Evolutionary conservation across 2,113 vertebrate species (phyloP), one percentile per base, ranked within the genome.

Genomic region (Pundamilia nyererei): DNA sequence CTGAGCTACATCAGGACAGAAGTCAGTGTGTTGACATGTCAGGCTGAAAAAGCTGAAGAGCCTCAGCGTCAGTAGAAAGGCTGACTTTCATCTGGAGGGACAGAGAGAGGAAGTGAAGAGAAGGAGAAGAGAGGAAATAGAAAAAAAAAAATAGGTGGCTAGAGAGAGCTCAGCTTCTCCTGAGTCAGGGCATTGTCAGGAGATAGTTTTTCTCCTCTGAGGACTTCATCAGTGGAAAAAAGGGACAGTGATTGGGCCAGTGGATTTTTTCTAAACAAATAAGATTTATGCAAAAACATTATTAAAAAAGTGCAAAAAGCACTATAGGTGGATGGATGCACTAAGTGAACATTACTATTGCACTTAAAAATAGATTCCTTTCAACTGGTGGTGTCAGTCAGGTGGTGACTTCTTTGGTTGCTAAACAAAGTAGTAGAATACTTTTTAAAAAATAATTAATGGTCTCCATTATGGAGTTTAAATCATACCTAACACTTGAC

Each of bases 1-100:
- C 72, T 47, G 79, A 85, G 68, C 87, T 87, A 90, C 84, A 77
- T 81, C 84, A 80, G 86, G 86, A 86, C 93, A 90, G 68, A 92
- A 92, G 88, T 92, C 82, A 85, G 29, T 65, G 81, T 90, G 92
- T 89, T 17, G 47, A 82, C 84, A 75, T 60, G 75, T 83, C 79
- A 65, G 65, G 40, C 84, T 91, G 82, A 42, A 84, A 83, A 79
- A 79, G 83, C 81, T 60, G 21, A 65, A 80, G 81, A 86, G 84
- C 86, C 24, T 54, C 15, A 70, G 72, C 5, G 5, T 87, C 82
- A 79, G 55, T 89, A 42, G 10, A 79, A 53, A 21, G 65, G 80
- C 33, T 70, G 82, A 85, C 42, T 82, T 79, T 86, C 31, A 83
- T 88, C 33, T 89, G 45, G 35, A 62, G 53, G 2, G 29, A 85